Conservation (phyloP, 2,888 invertebrate genomes). For the Rhabditoides inermis region DNA sequence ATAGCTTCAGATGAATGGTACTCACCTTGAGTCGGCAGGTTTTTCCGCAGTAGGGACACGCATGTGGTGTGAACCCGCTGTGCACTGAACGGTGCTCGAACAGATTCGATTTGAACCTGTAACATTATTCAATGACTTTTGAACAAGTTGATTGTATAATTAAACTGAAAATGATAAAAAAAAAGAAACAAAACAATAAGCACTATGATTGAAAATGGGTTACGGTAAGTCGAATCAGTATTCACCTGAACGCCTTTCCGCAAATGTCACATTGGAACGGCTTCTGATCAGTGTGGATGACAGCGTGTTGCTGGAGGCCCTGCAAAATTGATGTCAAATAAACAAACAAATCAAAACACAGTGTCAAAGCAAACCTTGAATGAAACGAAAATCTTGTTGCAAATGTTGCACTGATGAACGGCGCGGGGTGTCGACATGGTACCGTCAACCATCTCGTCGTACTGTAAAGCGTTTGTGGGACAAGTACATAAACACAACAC, state of each 20-base stretch:
- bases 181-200: too few relatives aligned
- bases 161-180: too few relatives aligned
- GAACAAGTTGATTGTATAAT: too few relatives aligned
- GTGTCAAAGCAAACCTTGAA: conserved; percentile 39
- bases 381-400: conserved; percentile 52
- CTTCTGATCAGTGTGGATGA: conserved; percentile 53
- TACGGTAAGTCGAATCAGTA: too few relatives aligned
- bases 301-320: conserved; percentile 51
- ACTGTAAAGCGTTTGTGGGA: too few relatives aligned
- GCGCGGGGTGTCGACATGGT: conserved; percentile 25
- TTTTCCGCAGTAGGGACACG: conserved; percentile 51
- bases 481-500: too few relatives aligned
- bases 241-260: conserved; percentile 41
- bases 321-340: neutral
- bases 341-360: neutral
- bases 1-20: neutral
- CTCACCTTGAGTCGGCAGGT: conserved; percentile 43
- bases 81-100: conserved; percentile 52
- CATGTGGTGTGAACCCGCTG: conserved; percentile 48
- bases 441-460: too few relatives aligned
- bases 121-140: too few relatives aligned
- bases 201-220: too few relatives aligned
- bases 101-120: conserved; percentile 51
- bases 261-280: conserved; percentile 51
- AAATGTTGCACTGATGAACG: conserved; percentile 50